Base-by-base conservation (phyloP, 2,113 vertebrate species). In the Tenebrosternarchus preto region DNA sequence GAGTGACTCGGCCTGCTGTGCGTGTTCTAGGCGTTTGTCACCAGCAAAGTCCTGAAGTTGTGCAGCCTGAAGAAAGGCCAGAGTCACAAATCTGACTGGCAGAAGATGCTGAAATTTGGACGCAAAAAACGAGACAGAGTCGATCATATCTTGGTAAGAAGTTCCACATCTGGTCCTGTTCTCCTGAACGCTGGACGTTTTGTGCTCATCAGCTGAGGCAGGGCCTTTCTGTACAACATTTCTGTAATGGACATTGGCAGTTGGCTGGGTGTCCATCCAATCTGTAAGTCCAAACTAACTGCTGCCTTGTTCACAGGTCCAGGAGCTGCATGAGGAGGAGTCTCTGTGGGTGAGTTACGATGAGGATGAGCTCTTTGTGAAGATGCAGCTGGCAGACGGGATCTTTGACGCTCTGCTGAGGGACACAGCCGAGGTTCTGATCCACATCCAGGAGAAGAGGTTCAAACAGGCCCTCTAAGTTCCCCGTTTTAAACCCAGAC, bases 71-170 rank as follows among this genome's bases (percentile, higher is more conserved):
- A 90, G 84, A 96, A 95, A 63, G 96, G 97, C 63, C 87, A 93
- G 68, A 95, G 91, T 90, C 94, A 96, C 85, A 98, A 96, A 92
- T 96, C 94, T 12, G 97, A 99, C 90, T 98, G 97, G 96, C 97
- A 98, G 91, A 98, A 98, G 90, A 98, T 97, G 96, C 94, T 99
- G 82, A 99, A 99, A 90, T 99, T 98, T 84, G 98, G 98, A 85
- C 93, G 95, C 83, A 99, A 99, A 91, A 99, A 98, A 87, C 93
- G 96, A 71, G 98, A 99, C 90, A 85, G 95, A 91, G 96, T 99
- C 12, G 98, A 99, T 92, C 96, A 98, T 80, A 96, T 99, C 82
- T 88, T 99, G 93, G 98, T 98, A 87, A 93, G 5, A 31, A 46
- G 5, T 9, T 46, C 5, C 39, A 1, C 8, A 36, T 36, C 33